Percentiles rank a stretch among this genome's conserved stretches.
Conservation (phyloP, 2,113 vertebrate species). For the Prionailurus viverrinus region DNA sequence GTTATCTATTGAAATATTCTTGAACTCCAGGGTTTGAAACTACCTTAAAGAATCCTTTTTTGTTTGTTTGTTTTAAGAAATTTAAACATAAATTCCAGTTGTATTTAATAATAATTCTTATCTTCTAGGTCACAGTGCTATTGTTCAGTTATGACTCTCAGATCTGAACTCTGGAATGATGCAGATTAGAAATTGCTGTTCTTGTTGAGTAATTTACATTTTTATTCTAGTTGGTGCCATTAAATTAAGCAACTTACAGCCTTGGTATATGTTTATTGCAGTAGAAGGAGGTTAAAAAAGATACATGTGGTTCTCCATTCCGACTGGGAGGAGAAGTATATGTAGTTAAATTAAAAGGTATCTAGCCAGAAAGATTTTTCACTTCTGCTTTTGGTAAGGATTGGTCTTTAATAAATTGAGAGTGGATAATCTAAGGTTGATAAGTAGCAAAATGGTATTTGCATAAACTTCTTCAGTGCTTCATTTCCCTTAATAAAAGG, state of each 20-base stretch:
- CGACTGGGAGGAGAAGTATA: background rate
- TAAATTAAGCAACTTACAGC: slow-evolving; percentile 32
- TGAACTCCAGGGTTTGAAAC: background rate
- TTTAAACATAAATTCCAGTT: background rate
- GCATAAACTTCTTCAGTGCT: background rate
- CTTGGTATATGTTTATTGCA: background rate
- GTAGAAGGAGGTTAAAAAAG: background rate
- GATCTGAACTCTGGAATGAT: background rate
- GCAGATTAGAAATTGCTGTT: background rate
- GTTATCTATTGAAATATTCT: background rate
- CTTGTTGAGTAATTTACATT: slow-evolving; percentile 30
- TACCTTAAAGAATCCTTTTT: background rate
- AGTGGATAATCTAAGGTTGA: background rate
- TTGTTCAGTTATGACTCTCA: slow-evolving; percentile 41
- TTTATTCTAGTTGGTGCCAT: background rate
- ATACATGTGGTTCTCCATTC: background rate
- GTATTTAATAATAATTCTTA: slow-evolving; percentile 18
- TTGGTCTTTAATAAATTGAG: background rate
- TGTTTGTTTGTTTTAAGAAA: background rate
- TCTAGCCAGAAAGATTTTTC: background rate
- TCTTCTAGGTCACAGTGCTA: background rate
- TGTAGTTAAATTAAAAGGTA: slow-evolving; percentile 22
- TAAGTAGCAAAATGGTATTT: background rate
- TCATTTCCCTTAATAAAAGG: background rate
- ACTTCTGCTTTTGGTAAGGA: background rate